These are phyloP conservation scores for Euclidia mi DNA, from an alignment of 2,888 invertebrate species.

Conservation along the genomic window DNA sequence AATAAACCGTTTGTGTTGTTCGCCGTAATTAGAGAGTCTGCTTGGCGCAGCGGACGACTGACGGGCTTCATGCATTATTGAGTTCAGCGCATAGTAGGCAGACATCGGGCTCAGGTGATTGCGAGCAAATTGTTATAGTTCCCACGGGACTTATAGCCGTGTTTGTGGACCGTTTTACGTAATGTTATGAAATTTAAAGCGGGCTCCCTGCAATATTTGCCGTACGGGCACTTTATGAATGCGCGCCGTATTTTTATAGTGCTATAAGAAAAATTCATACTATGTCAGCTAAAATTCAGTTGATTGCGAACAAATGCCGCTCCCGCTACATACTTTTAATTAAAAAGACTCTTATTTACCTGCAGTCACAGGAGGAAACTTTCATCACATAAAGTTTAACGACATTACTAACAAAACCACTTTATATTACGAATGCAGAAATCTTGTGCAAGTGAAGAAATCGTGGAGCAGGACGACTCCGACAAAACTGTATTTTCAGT, in stretches of 20 bases:
- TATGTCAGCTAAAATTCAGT: slow-evolving; percentile 12
- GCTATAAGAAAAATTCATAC: slow-evolving; percentile 20
- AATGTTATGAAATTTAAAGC: slow-evolving; percentile 56
- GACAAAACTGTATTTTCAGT: slow-evolving; percentile 57
- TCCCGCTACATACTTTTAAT: slow-evolving; percentile 37
- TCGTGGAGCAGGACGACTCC: slow-evolving; percentile 60
- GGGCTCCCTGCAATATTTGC: slow-evolving; percentile 22
- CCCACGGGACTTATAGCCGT: slow-evolving; percentile 73
- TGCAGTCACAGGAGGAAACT: slow-evolving; percentile 44
- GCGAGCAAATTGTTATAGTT: slow-evolving; percentile 79
- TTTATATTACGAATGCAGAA: slow-evolving; percentile 69
- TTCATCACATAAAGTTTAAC: slow-evolving; percentile 70
- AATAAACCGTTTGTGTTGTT: slow-evolving; percentile 74
- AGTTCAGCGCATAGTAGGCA: slow-evolving; percentile 68
- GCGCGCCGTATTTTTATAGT: slow-evolving; percentile 21
- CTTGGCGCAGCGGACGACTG: slow-evolving; percentile 69
- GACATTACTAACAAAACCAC: slow-evolving; percentile 59
- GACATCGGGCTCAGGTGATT: slow-evolving; percentile 68
- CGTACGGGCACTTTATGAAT: slow-evolving; percentile 23
- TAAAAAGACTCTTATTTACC: slow-evolving; percentile 33
- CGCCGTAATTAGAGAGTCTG: slow-evolving; percentile 77
- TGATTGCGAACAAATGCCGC: slow-evolving; percentile 21
- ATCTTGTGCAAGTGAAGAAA: slow-evolving; percentile 58
- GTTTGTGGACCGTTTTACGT: slow-evolving; percentile 58
- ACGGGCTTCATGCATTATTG: slow-evolving; percentile 81